These are phyloP conservation scores for Cephalopterus ornatus DNA, from an alignment of 2,113 vertebrate species.

Conservation along the genomic window DNA sequence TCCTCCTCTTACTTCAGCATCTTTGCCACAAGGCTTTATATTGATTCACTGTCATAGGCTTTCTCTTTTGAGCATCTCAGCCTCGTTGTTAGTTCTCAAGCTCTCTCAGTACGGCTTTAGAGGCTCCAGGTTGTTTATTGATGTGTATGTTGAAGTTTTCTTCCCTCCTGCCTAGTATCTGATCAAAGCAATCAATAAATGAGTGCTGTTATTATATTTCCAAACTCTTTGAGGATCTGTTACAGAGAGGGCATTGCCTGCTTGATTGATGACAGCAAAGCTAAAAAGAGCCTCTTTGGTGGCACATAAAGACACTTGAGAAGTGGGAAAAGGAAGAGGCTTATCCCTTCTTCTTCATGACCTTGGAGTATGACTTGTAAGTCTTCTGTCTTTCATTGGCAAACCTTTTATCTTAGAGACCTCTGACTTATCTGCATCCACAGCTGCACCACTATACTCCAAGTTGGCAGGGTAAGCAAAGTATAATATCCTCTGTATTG, in stretches of 20 bases:
- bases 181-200: slow-evolving; percentile 63
- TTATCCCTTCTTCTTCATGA: not conserved
- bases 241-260: not conserved
- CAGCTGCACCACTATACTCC: not conserved
- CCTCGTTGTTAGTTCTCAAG: slow-evolving; percentile 2
- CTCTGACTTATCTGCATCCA: not conserved
- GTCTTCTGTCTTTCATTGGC: not conserved
- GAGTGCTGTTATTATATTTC: slow-evolving; percentile 52
- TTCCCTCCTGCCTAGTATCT: slow-evolving; percentile 22
- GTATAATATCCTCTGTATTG: not conserved
- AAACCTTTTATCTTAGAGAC: not conserved
- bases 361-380: slow-evolving; percentile 17
- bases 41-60: slow-evolving; percentile 45
- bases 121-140: slow-evolving; percentile 53
- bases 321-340: not conserved
- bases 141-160: slow-evolving; percentile 8
- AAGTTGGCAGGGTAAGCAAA: not conserved
- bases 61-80: slow-evolving; percentile 37
- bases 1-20: slow-evolving; percentile 10
- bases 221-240: slow-evolving; percentile 27
- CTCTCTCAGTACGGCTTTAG: slow-evolving; percentile 2
- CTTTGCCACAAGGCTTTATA: slow-evolving; percentile 19
- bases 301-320: not conserved
- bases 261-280: slow-evolving; percentile 32
- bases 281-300: not conserved